Evolutionary conservation across 2,888 invertebrate species (phyloP).

Genomic region (Iselma pallidipennis): DNA sequence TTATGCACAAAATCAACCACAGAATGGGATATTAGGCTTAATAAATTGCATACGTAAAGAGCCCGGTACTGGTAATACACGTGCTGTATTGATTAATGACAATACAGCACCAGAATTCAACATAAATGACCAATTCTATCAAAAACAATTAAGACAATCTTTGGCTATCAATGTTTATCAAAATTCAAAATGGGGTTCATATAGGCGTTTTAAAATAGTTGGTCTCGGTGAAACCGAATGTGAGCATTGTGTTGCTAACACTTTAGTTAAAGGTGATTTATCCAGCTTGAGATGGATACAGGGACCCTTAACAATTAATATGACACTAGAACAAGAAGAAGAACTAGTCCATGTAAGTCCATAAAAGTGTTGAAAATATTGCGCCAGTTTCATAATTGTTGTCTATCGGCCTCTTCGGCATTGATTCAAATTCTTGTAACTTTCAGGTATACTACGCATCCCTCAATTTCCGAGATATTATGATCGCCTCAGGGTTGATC

Average conservation of each 20-base stretch:
- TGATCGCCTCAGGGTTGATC: conserved; percentile 91
- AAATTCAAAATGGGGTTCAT: conserved; percentile 64
- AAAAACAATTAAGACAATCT: conserved; percentile 70
- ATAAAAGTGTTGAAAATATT: neutral
- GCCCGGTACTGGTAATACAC: too few species aligned
- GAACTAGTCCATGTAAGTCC: conserved; percentile 14
- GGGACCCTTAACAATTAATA: conserved; percentile 61
- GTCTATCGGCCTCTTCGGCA: neutral
- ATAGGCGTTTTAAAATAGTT: conserved; percentile 73
- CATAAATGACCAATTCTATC: conserved; percentile 59
- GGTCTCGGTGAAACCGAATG: conserved; percentile 55
- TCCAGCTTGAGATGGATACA: conserved; percentile 83
- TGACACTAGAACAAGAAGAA: conserved; percentile 3
- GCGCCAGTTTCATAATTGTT: too few species aligned
- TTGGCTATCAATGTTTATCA: conserved; percentile 77
- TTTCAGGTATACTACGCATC: conserved; percentile 67
- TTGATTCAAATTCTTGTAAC: neutral
- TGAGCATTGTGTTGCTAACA: conserved; percentile 80
- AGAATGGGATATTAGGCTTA: conserved; percentile 78
- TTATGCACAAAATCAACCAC: conserved; percentile 64
- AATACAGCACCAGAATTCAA: conserved; percentile 67
- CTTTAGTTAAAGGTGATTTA: too few species aligned
- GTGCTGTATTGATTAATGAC: conserved; percentile 63
- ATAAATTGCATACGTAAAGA: conserved; percentile 69
- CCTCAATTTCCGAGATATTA: conserved; percentile 92